These are phyloP conservation scores for Nymphicus hollandicus DNA, from an alignment of 2,113 vertebrate species.

Conservation along the genomic window DNA sequence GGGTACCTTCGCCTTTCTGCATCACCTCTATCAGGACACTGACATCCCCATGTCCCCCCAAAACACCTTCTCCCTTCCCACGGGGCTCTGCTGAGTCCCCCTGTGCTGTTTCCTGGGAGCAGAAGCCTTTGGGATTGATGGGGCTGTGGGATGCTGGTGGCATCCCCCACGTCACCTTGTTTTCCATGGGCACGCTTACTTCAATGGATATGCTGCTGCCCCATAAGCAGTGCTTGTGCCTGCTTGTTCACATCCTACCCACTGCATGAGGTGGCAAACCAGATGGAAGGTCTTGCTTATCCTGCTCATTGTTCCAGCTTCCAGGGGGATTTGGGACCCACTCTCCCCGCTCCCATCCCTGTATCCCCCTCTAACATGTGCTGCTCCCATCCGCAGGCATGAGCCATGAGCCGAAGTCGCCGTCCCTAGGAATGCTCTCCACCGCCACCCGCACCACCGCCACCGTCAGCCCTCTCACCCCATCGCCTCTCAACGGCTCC, in stretches of 20 bases:
- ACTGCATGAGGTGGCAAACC: fast-evolving
- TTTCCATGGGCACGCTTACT: conserved; percentile 70
- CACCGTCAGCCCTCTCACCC: conserved; percentile 97
- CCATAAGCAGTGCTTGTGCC: background rate
- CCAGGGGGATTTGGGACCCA: fast-evolving
- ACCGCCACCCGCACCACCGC: conserved; percentile 96
- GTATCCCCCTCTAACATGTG: background rate
- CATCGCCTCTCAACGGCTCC: conserved; percentile 95
- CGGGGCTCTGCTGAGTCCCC: conserved; percentile 43
- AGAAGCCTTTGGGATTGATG: conserved; percentile 67
- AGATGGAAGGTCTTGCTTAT: background rate
- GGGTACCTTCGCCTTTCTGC: fast-evolving
- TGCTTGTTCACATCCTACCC: background rate
- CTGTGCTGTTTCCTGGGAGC: conserved; percentile 69
- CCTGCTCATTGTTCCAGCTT: background rate
- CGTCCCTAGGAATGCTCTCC: conserved; percentile 99
- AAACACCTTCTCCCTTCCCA: background rate
- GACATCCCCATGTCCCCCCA: fast-evolving
- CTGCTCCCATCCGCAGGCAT: conserved; percentile 85
- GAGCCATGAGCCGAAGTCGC: conserved; percentile 99
- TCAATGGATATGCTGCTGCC: conserved; percentile 77
- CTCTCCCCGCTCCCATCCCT: background rate
- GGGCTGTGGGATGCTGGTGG: conserved; percentile 67
- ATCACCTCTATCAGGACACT: background rate
- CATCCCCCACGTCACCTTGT: conserved; percentile 73